A percentile compares a stretch with the other conserved stretches of the same genome.
Evolutionary conservation across 2,797 vertebrate species (phyloP).

Genomic region (Decapterus maruadsi): DNA sequence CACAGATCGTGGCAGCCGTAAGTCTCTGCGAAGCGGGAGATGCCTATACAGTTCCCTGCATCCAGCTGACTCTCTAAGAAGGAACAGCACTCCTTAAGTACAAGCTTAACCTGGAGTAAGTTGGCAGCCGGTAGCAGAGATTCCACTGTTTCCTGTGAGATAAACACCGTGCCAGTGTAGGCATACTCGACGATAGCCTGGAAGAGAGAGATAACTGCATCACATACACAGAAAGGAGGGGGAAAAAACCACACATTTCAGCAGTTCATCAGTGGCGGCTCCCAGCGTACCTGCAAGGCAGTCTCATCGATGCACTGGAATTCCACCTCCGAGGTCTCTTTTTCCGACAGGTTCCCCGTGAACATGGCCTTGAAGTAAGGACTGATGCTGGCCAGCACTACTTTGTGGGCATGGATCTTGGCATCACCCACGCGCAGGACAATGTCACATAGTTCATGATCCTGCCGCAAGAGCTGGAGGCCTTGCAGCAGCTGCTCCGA

Average conservation of each 20-base stretch:
- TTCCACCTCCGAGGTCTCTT: slow-evolving; percentile 97
- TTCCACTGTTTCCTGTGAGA: slow-evolving; percentile 98
- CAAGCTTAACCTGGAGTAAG: slow-evolving; percentile 96
- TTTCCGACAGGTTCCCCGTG: slow-evolving; percentile 96
- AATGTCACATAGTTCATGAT: slow-evolving; percentile 97
- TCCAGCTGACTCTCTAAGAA: slow-evolving; percentile 98
- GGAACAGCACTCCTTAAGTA: slow-evolving; percentile 96
- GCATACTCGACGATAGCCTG: slow-evolving; percentile 98
- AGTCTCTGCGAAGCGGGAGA: slow-evolving; percentile 97
- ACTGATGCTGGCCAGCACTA: slow-evolving; percentile 97
- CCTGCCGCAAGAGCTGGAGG: slow-evolving; percentile 96
- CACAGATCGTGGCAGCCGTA: slow-evolving; percentile 97
- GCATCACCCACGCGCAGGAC: slow-evolving; percentile 95
- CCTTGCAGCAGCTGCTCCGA: slow-evolving; percentile 98
- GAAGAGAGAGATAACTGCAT: slow-evolving; percentile 37
- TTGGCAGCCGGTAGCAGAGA: slow-evolving; percentile 98
- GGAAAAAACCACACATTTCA: not conserved
- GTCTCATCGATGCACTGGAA: slow-evolving; percentile 97
- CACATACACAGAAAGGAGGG: slow-evolving; percentile 25
- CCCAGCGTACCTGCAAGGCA: slow-evolving; percentile 87
- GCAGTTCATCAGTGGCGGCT: slow-evolving; percentile 13
- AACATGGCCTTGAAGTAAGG: slow-evolving; percentile 99
- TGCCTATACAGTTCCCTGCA: slow-evolving; percentile 98
- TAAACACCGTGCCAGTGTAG: slow-evolving; percentile 97
- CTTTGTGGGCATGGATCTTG: slow-evolving; percentile 98